Conservation (phyloP, 1,140 invertebrate species). For the Ceratina japonica region DNA sequence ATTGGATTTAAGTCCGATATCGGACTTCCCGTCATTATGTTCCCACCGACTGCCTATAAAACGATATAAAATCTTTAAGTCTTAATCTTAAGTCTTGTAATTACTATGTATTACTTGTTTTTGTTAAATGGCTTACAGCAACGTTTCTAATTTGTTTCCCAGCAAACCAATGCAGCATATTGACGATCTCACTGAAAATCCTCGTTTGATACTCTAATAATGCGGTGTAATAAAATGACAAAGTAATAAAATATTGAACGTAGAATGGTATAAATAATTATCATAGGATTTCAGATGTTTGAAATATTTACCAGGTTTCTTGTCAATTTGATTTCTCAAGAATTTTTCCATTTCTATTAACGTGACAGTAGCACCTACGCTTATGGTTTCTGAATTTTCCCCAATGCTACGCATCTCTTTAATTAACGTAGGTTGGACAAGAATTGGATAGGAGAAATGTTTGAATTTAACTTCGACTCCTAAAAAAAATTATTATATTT, state of each 20-base stretch:
- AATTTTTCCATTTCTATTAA: slow-evolving; percentile 86
- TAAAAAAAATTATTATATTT: slow-evolving; percentile 59
- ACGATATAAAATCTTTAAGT: too few relatives aligned
- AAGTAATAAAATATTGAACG: too few relatives aligned
- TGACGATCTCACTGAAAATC: slow-evolving; percentile 86
- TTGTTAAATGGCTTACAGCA: slow-evolving; percentile 79
- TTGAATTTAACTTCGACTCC: slow-evolving; percentile 95
- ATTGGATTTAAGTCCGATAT: slow-evolving; percentile 98
- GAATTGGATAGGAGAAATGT: slow-evolving; percentile 88
- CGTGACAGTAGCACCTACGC: slow-evolving; percentile 89
- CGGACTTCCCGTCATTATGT: slow-evolving; percentile 96
- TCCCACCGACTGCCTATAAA: slow-evolving; percentile 91
- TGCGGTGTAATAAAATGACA: too few relatives aligned
- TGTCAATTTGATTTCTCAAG: slow-evolving; percentile 82
- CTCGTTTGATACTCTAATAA: slow-evolving; percentile 83
- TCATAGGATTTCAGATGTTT: not conserved
- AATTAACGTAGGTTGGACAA: slow-evolving; percentile 89
- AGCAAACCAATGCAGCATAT: slow-evolving; percentile 97
- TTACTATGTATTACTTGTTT: not conserved
- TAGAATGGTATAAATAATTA: too few relatives aligned
- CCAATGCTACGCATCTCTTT: slow-evolving; percentile 84
- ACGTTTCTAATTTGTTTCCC: slow-evolving; percentile 95
- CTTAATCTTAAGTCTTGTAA: too few relatives aligned
- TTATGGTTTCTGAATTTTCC: slow-evolving; percentile 81
- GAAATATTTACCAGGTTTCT: slow-evolving; percentile 76